Base-by-base conservation (phyloP, 2,888 invertebrate genomes). In the Cheilosia variabilis region DNA sequence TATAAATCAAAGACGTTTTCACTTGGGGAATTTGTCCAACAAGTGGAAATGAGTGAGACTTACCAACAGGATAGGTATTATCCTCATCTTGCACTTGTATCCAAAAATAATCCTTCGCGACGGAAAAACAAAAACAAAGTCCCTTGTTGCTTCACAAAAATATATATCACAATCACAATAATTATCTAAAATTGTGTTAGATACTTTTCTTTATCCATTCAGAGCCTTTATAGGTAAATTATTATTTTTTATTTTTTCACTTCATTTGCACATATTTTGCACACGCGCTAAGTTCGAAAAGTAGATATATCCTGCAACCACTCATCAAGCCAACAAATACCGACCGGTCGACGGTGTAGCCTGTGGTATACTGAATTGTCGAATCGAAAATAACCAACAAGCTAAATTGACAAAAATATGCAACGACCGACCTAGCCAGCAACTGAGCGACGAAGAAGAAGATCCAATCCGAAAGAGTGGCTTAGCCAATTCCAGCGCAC, bases 281-380 rank as follows among this genome's bases (percentile, higher is more conserved):
- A 50, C 80, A 66, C 34, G 55, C 80, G 69, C 57, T 53, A 31
- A 17, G 22, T 37, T 57, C 55, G 52, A 57, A 34, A 17, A 17
- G n/a, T 9, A 60, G 24, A n/a, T n/a, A n/a, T n/a, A 77, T 71
- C 69, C 53, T 69, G 58, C 9, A 57, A 69, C 52, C 53, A 53
- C 57, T 60, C 34, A 41, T 37, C 37, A 50, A 55, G 69, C 69
- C 73, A 76, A 80, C 73, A 76, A 80, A 80, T 80, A 60, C 84
- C 84, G 84, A 84, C 84, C 84, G 80, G 65, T 80, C 80, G 75
- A 84, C 75, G 75, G 65, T 80, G 53, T 75, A 80, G 84, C 75
- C 66, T 65, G 80, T 80, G 75, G 60, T 84, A 71, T 84, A 84
- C 84, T 84, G 69, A 84, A 43, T 47, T 37, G 37, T 75, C 66